phyloP scores from a whole-genome alignment of 2,113 vertebrate genomes.

The Psophia crepitans region DNA sequence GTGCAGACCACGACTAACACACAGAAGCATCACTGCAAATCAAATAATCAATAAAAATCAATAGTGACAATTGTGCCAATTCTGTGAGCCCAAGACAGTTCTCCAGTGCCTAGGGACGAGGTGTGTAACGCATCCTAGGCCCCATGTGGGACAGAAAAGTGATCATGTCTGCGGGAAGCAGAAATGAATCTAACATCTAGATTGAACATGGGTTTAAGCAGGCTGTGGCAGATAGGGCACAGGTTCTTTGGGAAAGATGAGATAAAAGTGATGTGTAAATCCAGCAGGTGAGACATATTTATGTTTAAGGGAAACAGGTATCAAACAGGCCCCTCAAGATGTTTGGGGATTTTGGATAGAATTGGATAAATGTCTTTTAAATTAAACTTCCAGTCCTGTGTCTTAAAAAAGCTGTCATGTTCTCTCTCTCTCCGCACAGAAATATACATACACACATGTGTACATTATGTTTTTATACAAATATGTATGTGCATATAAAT shows the following conservation, averaged over 20 bases:
- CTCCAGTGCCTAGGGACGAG: background rate
- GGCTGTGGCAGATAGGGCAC: background rate
- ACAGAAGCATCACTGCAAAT: background rate
- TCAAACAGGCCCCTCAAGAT: background rate
- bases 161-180: background rate
- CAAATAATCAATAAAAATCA: background rate
- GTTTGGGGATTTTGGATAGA: background rate
- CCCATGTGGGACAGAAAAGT: accelerated
- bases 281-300: background rate
- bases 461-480: background rate
- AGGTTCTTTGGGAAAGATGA: background rate
- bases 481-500: background rate
- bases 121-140: background rate
- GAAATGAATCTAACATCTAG: background rate
- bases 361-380: background rate
- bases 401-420: background rate
- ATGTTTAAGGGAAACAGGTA: background rate
- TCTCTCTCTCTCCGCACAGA: background rate
- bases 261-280: background rate
- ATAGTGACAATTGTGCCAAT: background rate
- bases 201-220: background rate
- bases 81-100: background rate
- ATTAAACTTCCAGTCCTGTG: background rate
- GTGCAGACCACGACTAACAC: background rate
- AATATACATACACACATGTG: background rate